Conservation (phyloP, 2,113 vertebrate species). For the Procavia capensis region DNA sequence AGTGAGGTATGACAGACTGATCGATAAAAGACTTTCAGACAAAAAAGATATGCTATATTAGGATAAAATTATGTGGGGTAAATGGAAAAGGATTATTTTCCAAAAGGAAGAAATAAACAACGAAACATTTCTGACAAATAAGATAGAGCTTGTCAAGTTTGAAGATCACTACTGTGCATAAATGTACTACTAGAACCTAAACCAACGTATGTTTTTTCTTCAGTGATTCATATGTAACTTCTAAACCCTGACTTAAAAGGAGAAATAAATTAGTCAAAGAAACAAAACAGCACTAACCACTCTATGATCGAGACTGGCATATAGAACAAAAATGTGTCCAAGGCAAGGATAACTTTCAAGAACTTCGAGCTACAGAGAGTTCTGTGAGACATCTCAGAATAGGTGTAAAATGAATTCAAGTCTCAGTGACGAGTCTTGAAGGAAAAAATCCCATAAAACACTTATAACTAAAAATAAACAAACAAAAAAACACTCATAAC, state of each 20-base stretch:
- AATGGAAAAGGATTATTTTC: neutral
- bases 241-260: neutral
- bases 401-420: neutral
- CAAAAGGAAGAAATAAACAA: neutral
- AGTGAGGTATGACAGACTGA: neutral
- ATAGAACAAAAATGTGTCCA: neutral
- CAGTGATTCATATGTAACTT: neutral
- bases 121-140: neutral
- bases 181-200: neutral
- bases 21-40: neutral
- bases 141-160: neutral
- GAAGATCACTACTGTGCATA: neutral
- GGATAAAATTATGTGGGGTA: neutral
- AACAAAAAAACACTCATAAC: neutral
- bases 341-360: neutral
- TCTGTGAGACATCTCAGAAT: neutral
- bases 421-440: neutral
- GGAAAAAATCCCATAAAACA: neutral
- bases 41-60: neutral
- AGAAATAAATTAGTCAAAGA: neutral
- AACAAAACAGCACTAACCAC: neutral
- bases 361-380: neutral
- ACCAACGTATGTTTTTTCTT: neutral
- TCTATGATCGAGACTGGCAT: neutral
- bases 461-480: too few relatives aligned